Base-by-base conservation (phyloP, 2,888 invertebrate genomes). In the Drosophila engyochracea region DNA sequence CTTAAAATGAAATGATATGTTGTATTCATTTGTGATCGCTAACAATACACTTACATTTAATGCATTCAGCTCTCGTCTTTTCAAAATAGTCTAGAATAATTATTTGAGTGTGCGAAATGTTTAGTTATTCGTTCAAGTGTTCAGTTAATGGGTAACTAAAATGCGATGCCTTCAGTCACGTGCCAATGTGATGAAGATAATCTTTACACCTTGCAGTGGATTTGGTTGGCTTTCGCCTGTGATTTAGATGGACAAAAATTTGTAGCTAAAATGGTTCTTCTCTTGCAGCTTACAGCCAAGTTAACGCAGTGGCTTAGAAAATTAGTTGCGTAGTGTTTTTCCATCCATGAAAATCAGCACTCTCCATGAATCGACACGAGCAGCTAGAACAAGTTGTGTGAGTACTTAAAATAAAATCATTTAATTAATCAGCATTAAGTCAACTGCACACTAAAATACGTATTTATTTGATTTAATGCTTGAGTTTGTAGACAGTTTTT, bases 211-310 rank as follows among this genome's bases (percentile, higher is more conserved):
- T 31, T 41, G 22, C 19, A 9, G 53, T 58, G 31, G 22, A 19
- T 44, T 25, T 35, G 1, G 14, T 39, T 33, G 47, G 25, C n/a
- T 12, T 25, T 41, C n/a, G 31, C 30, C 41, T 52, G 6, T 51
- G 33, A 30, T 41, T 53, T 14, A 47, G 52, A n/a, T 49, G 30
- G 41, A 47, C 41, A 63, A 30, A 60, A 1, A 39, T 12, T n/a
- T 16, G n/a, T 49, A 54, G 81, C 74, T 87, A 81, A 87, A 59
- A 68, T 55, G 30, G 74, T 73, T 85, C 59, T 85, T 41, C 58
- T 85, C 52, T 85, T 87, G 31, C 88, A 88, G 88, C 76, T 62
- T 59, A 67, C 70, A 16, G 54, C 67, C 54, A 54, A 78, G 59
- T 41, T 64, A 55, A 41, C 63, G 49, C 64, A 67, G 51, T 60